These are phyloP conservation scores for Taphrorychus bicolor DNA, from an alignment of 2,888 invertebrate species.

Conservation along the genomic window DNA sequence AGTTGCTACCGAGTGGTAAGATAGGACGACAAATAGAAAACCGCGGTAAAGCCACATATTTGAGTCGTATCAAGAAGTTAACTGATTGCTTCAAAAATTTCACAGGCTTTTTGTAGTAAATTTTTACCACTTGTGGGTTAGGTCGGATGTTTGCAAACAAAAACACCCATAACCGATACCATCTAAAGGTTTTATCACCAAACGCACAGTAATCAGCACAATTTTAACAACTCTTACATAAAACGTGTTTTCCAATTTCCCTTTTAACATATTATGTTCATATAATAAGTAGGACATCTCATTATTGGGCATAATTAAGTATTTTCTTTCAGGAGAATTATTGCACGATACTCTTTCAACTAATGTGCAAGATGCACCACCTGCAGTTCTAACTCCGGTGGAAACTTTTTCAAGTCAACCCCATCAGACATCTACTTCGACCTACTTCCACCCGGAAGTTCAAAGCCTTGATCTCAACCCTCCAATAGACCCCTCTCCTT, in stretches of 20 bases:
- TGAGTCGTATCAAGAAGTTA: background rate
- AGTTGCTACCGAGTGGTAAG: background rate
- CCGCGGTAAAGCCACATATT: slow-evolving; percentile 36
- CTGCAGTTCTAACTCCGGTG: slow-evolving; percentile 27
- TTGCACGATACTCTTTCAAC: slow-evolving; percentile 11
- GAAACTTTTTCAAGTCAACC: slow-evolving; percentile 14
- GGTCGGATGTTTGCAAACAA: slow-evolving; percentile 56
- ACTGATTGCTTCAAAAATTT: slow-evolving; percentile 29
- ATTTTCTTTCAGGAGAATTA: slow-evolving; percentile 24
- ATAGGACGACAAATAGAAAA: slow-evolving; percentile 20
- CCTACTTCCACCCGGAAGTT: slow-evolving; percentile 23
- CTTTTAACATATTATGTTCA: no score
- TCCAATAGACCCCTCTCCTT: no score
- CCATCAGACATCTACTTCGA: background rate
- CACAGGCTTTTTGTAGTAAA: slow-evolving; percentile 45
- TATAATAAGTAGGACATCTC: background rate
- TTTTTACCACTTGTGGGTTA: slow-evolving; percentile 54
- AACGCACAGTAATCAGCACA: background rate
- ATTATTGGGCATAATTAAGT: no score
- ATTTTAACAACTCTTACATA: background rate
- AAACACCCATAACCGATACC: slow-evolving; percentile 33
- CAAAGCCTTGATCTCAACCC: background rate
- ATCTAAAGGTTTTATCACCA: slow-evolving; percentile 15
- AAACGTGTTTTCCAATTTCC: background rate
- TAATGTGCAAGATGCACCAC: background rate